Evolutionary conservation across 2,888 invertebrate genomes (phyloP).

Genomic region (Mantis religiosa): DNA sequence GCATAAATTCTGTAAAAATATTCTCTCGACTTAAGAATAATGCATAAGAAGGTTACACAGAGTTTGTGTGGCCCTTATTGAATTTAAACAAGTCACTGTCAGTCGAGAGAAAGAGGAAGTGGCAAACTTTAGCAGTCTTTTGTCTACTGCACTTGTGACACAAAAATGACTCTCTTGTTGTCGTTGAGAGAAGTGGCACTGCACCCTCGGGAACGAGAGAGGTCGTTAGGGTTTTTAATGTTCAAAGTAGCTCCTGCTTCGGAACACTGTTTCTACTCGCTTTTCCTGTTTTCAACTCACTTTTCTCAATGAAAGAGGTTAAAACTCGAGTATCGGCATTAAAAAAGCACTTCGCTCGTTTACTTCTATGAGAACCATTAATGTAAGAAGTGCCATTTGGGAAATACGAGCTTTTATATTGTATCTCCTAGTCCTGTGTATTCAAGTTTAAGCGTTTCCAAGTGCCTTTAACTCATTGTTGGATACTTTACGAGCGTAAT

Average conservation of each 20-base stretch:
- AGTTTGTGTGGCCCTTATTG: not conserved
- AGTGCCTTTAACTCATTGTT: no score
- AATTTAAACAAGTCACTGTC: not conserved
- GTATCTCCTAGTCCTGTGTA: no score
- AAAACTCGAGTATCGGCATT: no score
- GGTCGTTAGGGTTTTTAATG: no score
- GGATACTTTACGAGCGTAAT: no score
- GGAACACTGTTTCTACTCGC: not conserved
- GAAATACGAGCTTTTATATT: no score
- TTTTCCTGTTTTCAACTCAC: not conserved
- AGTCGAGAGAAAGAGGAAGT: not conserved
- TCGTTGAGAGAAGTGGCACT: not conserved
- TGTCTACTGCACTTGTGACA: not conserved
- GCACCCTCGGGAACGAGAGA: not conserved
- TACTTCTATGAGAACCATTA: no score
- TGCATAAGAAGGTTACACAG: not conserved
- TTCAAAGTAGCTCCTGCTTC: not conserved
- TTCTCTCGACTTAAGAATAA: not conserved
- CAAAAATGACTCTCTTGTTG: not conserved
- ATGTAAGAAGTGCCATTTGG: no score
- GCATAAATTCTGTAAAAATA: not conserved
- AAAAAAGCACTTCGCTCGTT: no score
- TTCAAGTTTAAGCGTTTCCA: no score
- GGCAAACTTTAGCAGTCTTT: not conserved
- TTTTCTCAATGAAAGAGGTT: not conserved